Base-by-base conservation (phyloP, 2,113 vertebrate genomes). In the Myotis lucifugus region DNA sequence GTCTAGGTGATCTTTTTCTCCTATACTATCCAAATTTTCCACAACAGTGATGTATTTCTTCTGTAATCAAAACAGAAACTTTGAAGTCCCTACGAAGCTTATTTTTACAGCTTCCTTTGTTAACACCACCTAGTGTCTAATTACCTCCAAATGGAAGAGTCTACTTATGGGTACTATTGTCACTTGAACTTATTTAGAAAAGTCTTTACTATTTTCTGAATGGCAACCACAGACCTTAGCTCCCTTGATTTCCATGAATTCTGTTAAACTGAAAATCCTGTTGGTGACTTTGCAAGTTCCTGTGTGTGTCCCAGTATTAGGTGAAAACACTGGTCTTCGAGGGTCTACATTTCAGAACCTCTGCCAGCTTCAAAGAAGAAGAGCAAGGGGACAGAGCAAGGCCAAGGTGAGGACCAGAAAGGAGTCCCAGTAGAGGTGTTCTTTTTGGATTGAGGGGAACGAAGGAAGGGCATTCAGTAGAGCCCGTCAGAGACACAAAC, bases 41-140 rank as follows among this genome's bases (percentile, higher is more conserved):
- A 72, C 37, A 83, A 66, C 64, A 34, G 54, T 85, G 32, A 73
- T 12, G 1, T 37, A 87, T 34, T 46, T 46, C 48, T 78, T 95
- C 85, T 81, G 85, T 23, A 90, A 85, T 59, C 88, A 83, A 23
- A 94, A 91, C 18, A 83, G 17, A 96, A 77, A 87, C 14, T 59
- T 93, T 18, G 59, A 95, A 93, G 59, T 64, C 10, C 23, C 37
- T 13, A 79, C 46, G 15, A 48, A 82, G 21, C 8, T 50, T 69
- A 52, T 34, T 81, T 83, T 85, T 69, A 77, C 6, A n/a, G 50
- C 21, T 82, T 82, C 27, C n/a, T 81, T 89, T 61, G 69, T 42
- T 90, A 76, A 92, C 13, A 25, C 23, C 37, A 84, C 6, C 11
- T 18, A 42, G 34, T 14, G 12, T 92, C 40, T 72, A 66, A 70